Conservation (phyloP, 2,888 invertebrate species). For the Stratiomys singularior region DNA sequence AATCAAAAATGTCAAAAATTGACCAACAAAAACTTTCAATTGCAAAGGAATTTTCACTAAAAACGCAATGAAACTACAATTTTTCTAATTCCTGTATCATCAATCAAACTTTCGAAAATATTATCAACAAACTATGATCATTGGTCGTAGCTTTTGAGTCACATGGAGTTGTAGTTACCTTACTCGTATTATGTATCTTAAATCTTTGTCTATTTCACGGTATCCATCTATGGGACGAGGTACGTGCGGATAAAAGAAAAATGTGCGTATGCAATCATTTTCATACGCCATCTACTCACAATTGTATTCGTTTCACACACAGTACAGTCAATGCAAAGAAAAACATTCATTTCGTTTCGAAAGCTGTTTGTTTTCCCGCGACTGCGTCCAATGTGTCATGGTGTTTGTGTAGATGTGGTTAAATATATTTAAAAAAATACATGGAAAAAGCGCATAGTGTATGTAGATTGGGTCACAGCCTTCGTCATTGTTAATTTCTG, state of each 20-base stretch:
- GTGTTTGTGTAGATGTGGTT: not conserved
- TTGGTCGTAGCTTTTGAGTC: too few relatives aligned
- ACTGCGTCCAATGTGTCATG: not conserved
- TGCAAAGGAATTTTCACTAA: too few relatives aligned
- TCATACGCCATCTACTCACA: not conserved
- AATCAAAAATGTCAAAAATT: too few relatives aligned
- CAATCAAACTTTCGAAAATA: too few relatives aligned
- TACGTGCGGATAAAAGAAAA: not conserved
- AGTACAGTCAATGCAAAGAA: not conserved
- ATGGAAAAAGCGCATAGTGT: not conserved
- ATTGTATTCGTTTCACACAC: not conserved
- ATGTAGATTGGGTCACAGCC: constrained; percentile 5
- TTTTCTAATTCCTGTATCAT: too few relatives aligned
- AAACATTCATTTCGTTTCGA: not conserved
- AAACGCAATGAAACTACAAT: too few relatives aligned
- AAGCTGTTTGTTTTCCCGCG: constrained; percentile 14
- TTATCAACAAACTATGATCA: too few relatives aligned
- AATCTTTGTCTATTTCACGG: too few relatives aligned
- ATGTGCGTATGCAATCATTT: not conserved
- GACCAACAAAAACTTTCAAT: too few relatives aligned
- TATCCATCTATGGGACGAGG: too few relatives aligned
- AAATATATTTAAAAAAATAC: not conserved
- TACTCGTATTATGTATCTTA: too few relatives aligned
- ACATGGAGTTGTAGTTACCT: too few relatives aligned
- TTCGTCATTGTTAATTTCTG: not conserved